Evolutionary conservation across 2,888 invertebrate species (phyloP).

Genomic region (Luffia ferchaultella): DNA sequence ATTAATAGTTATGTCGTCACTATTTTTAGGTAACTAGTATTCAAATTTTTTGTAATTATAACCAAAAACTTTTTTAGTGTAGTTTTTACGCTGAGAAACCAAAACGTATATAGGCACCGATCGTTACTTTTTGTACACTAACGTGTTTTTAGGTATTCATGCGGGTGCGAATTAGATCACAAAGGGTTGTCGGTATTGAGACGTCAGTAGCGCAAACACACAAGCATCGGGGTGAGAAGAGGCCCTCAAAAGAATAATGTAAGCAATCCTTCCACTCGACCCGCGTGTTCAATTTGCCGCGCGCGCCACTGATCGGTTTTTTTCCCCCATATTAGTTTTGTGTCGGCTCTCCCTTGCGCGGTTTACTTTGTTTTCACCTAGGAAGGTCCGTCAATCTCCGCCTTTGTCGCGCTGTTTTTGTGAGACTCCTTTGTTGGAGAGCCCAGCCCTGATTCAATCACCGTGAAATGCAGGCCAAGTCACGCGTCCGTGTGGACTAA

Average conservation of each 20-base stretch:
- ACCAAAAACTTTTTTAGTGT: no score
- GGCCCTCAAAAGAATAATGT: constrained; percentile 20
- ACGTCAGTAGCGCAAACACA: constrained; percentile 15
- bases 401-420: constrained; percentile 14
- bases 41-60: no score
- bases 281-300: constrained; percentile 19
- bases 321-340: constrained; percentile 15
- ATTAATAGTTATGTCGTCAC: no score
- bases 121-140: no score
- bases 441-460: background rate
- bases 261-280: constrained; percentile 15
- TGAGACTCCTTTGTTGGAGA: background rate
- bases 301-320: constrained; percentile 17
- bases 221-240: constrained; percentile 6
- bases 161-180: constrained; percentile 21
- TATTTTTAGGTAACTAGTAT: no score
- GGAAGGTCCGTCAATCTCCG: background rate
- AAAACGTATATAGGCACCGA: no score
- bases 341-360: constrained; percentile 4
- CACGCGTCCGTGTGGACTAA: background rate
- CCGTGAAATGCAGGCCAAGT: background rate
- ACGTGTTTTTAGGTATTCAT: constrained; percentile 16
- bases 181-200: constrained; percentile 22
- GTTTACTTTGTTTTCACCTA: constrained; percentile 4
- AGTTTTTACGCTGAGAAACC: no score